Percentiles rank a stretch among this genome's conserved stretches.
These are phyloP conservation scores for Coelinius sp. DNA, from an alignment of 2,888 invertebrate species.

Conservation along the genomic window DNA sequence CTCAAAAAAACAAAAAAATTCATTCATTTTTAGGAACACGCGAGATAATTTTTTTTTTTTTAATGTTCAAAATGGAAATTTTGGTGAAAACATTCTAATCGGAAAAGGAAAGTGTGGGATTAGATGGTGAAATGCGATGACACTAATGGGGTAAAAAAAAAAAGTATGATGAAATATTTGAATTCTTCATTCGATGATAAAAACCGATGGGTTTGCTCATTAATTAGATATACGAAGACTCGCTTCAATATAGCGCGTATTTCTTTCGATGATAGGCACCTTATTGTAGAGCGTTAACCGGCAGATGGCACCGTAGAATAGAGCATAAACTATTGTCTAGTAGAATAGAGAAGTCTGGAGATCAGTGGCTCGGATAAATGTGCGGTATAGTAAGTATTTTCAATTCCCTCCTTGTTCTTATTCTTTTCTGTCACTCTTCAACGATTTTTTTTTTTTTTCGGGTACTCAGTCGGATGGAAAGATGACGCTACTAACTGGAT, in stretches of 20 bases:
- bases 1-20: slow-evolving; percentile 28
- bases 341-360: slow-evolving; percentile 40
- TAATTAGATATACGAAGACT: not conserved
- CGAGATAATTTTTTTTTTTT: slow-evolving; percentile 2
- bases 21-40: slow-evolving; percentile 15
- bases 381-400: slow-evolving; percentile 56
- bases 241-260: not conserved
- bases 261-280: not conserved
- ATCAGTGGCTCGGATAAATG: slow-evolving; percentile 59
- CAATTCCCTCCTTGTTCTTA: not conserved
- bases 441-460: not conserved
- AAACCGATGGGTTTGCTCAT: not conserved
- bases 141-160: not conserved
- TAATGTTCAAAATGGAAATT: not conserved
- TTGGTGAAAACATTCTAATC: not conserved
- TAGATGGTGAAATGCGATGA: not conserved
- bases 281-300: slow-evolving; percentile 42
- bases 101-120: not conserved
- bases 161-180: not conserved
- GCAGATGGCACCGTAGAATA: slow-evolving; percentile 64
- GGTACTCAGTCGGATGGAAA: not conserved
- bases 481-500: slow-evolving; percentile 14
- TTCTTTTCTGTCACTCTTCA: not conserved
- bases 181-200: too few relatives aligned
- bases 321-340: slow-evolving; percentile 51